Evolutionary conservation across 2,113 vertebrate genomes (phyloP).

Genomic region (Desmodus rotundus): DNA sequence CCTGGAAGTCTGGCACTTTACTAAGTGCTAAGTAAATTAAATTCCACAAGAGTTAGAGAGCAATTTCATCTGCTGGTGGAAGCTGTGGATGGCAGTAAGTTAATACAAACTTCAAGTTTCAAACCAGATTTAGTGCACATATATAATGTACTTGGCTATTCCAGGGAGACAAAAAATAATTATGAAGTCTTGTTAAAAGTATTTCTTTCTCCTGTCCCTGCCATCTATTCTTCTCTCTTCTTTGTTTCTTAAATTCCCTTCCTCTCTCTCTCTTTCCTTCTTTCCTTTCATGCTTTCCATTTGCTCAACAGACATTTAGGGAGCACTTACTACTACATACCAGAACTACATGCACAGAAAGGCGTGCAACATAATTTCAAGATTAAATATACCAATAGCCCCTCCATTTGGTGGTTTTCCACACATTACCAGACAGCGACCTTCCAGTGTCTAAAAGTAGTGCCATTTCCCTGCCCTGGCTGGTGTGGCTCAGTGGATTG

Average conservation of each 20-base stretch:
- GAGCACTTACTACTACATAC: neutral
- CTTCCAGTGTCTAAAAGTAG: neutral
- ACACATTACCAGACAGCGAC: neutral
- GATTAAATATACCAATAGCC: neutral
- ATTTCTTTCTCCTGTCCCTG: neutral
- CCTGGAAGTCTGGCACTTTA: neutral
- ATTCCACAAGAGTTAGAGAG: neutral
- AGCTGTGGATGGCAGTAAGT: neutral
- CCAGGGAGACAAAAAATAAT: neutral
- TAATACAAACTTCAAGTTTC: constrained; percentile 2
- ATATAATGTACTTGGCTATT: neutral
- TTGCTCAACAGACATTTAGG: neutral
- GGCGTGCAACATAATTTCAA: neutral
- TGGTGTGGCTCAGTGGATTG: too few relatives aligned
- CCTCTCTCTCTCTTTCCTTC: neutral
- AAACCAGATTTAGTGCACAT: neutral
- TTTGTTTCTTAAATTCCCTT: neutral
- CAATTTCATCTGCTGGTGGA: neutral
- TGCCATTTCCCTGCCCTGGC: neutral
- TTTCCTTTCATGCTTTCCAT: neutral
- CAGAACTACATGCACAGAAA: neutral
- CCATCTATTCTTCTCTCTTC: neutral
- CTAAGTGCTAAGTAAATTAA: neutral
- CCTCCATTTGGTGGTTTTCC: neutral
- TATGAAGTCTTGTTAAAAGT: constrained; percentile 5